Evolutionary conservation across 2,113 vertebrate species (phyloP).

Genomic region (Calidris pygmaea): DNA sequence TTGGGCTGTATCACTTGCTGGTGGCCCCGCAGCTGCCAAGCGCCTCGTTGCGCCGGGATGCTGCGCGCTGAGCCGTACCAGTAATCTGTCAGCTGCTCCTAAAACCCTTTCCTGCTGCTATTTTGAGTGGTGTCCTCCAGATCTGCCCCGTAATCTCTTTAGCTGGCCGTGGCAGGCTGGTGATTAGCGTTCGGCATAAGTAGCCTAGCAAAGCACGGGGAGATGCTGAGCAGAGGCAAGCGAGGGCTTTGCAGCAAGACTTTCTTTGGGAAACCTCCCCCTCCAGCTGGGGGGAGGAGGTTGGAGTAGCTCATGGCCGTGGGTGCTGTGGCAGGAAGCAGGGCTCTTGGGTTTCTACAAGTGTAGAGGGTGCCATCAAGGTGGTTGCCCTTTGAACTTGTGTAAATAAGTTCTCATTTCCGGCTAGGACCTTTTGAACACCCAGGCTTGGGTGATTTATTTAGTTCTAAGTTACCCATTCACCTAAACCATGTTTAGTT

Average conservation of each 20-base stretch:
- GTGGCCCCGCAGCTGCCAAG: neutral
- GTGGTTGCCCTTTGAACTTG: neutral
- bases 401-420: neutral
- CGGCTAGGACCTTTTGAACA: neutral
- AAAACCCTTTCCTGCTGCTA: conserved; percentile 59
- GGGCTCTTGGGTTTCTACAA: neutral
- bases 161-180: conserved; percentile 13
- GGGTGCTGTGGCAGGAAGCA: neutral
- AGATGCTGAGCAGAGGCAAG: neutral
- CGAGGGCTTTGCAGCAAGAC: neutral
- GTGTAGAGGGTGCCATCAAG: neutral
- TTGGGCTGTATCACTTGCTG: rapidly evolving
- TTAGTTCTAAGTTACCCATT: neutral
- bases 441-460: neutral
- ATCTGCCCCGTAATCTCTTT: conserved; percentile 60
- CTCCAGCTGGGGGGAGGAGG: neutral
- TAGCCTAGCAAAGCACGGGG: neutral
- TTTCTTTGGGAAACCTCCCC: neutral
- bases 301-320: neutral
- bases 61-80: rapidly evolving
- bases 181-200: conserved; percentile 43
- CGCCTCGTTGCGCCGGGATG: rapidly evolving
- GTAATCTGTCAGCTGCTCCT: conserved; percentile 43
- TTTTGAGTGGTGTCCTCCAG: conserved; percentile 62
- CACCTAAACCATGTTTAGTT: too few species aligned